Evolutionary conservation across 1,140 invertebrate species (phyloP).

Genomic region (Mylabris phalerata): DNA sequence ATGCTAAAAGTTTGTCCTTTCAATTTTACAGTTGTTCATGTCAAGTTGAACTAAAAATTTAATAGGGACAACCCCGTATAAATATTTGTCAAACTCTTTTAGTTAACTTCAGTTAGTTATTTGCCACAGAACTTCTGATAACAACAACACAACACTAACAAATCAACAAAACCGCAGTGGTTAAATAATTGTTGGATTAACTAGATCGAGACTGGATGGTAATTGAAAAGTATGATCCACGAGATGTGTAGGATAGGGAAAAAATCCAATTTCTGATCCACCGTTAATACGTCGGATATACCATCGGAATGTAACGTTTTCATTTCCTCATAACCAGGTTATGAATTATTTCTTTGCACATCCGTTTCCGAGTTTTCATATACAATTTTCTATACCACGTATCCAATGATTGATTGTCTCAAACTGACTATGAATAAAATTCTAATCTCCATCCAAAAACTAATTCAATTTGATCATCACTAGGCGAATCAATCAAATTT

Average conservation of each 20-base stretch:
- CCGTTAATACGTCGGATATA: neutral
- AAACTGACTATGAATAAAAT: constrained; percentile 12
- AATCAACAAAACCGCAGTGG: too few species aligned
- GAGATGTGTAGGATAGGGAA: too few species aligned
- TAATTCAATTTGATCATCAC: too few species aligned
- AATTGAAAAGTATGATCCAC: too few species aligned
- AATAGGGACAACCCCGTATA: constrained; percentile 13
- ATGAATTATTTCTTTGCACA: constrained; percentile 22
- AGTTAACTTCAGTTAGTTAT: too few species aligned
- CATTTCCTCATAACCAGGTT: constrained; percentile 20
- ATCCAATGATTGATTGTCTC: constrained; percentile 18
- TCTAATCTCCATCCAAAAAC: neutral
- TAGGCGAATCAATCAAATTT: neutral
- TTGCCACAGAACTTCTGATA: too few species aligned
- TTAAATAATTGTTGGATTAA: too few species aligned
- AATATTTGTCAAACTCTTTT: constrained; percentile 3
- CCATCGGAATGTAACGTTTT: constrained; percentile 17
- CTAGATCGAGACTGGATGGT: too few species aligned
- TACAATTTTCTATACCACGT: constrained; percentile 13
- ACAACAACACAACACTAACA: too few species aligned
- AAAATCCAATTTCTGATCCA: too few species aligned
- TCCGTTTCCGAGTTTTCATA: constrained; percentile 17
- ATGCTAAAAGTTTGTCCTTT: constrained; percentile 20
- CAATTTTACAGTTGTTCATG: constrained; percentile 22
- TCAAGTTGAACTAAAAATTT: constrained; percentile 13